Percentiles rank a stretch among this genome's conserved stretches.
These are phyloP conservation scores for Todus mexicanus DNA, from an alignment of 2,797 vertebrate genomes.

Conservation along the genomic window DNA sequence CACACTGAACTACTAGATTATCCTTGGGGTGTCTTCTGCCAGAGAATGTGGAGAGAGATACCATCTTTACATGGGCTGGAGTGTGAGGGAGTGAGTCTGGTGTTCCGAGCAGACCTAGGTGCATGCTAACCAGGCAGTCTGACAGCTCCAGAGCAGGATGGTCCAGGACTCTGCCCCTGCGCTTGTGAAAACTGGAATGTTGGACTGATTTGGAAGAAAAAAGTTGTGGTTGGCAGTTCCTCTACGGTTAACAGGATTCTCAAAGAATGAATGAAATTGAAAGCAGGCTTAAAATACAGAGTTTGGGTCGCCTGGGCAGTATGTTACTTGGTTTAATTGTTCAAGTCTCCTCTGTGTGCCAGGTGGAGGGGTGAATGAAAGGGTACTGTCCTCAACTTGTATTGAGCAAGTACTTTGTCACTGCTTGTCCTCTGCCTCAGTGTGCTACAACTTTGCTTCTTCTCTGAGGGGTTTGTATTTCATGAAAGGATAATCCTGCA, in stretches of 20 bases:
- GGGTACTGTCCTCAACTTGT: not conserved
- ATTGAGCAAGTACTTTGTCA: not conserved
- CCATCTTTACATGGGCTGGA: not conserved
- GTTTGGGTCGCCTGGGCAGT: not conserved
- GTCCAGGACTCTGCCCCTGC: not conserved
- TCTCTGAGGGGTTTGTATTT: not conserved
- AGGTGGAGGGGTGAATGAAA: rapidly evolving
- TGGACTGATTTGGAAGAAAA: not conserved
- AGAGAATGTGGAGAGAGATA: not conserved
- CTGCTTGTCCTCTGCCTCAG: not conserved
- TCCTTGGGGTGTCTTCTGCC: not conserved
- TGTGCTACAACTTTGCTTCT: not conserved
- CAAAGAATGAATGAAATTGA: not conserved
- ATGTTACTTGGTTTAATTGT: not conserved
- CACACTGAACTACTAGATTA: not conserved
- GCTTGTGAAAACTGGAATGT: not conserved
- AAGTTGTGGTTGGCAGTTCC: not conserved
- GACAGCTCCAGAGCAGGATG: not conserved
- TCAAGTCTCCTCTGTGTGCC: not conserved
- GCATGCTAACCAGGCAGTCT: not conserved
- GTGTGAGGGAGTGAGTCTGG: not conserved
- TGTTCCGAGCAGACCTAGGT: not conserved
- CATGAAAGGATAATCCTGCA: not conserved
- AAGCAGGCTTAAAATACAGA: not conserved
- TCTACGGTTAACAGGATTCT: not conserved